Evolutionary conservation across 2,113 vertebrate species (phyloP).

Genomic region (Scartelaos histophorus): DNA sequence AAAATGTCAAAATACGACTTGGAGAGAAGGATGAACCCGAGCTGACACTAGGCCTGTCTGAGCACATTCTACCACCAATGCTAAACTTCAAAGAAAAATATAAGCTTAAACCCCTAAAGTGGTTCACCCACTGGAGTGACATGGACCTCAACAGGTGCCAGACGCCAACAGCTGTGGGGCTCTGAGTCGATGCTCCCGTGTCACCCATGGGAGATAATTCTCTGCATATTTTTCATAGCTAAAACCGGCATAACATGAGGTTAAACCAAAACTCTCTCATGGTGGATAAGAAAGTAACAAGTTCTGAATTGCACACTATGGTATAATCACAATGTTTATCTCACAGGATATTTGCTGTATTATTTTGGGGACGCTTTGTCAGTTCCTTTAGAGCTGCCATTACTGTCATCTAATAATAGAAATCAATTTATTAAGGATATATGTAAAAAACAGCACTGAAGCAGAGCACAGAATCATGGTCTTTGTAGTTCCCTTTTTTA

Average conservation of each 20-base stretch:
- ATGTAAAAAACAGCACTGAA: too few relatives aligned
- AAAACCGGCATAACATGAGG: background rate
- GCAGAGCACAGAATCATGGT: too few relatives aligned
- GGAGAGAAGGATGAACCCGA: constrained; percentile 40
- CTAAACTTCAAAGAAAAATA: constrained; percentile 18
- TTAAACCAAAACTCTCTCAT: too few relatives aligned
- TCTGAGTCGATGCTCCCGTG: constrained; percentile 31
- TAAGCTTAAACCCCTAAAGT: constrained; percentile 15
- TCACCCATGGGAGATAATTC: constrained; percentile 29
- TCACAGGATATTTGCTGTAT: too few relatives aligned
- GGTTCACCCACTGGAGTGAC: constrained; percentile 31
- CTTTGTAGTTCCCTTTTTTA: too few relatives aligned
- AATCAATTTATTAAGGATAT: too few relatives aligned
- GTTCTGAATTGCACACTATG: too few relatives aligned
- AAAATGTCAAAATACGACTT: constrained; percentile 50
- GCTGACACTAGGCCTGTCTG: constrained; percentile 20
- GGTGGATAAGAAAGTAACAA: too few relatives aligned
- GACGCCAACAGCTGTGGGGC: constrained; percentile 43
- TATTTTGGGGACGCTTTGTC: too few relatives aligned
- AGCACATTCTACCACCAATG: constrained; percentile 29
- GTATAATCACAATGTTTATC: too few relatives aligned
- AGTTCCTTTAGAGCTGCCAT: too few relatives aligned
- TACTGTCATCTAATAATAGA: too few relatives aligned
- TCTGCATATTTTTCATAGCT: background rate
- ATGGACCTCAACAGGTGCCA: constrained; percentile 37